Evolutionary conservation across 2,113 vertebrate genomes (phyloP).

Genomic region (Lagopus leucura): DNA sequence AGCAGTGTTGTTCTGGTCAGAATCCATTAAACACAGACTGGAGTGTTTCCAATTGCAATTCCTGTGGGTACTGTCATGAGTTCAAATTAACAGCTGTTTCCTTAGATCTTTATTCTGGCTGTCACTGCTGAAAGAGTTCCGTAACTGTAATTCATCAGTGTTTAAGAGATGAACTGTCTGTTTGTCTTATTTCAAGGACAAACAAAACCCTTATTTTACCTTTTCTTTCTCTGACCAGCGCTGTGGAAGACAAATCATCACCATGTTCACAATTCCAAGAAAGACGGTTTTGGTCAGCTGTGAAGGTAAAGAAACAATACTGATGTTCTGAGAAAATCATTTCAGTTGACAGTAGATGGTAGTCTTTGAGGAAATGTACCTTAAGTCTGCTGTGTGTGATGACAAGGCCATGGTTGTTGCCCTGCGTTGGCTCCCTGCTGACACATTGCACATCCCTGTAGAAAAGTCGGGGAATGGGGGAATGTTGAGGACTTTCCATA

Average conservation of each 20-base stretch:
- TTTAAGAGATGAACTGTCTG: neutral
- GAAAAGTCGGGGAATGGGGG: neutral
- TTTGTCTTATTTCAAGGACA: neutral
- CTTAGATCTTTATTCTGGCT: neutral
- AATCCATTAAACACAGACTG: neutral
- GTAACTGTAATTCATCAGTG: neutral
- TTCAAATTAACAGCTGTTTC: neutral
- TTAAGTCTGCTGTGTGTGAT: neutral
- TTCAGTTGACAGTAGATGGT: neutral
- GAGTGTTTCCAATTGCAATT: neutral
- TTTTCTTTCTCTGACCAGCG: constrained; percentile 64
- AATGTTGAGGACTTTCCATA: neutral
- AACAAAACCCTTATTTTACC: neutral
- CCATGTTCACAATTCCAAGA: constrained; percentile 85
- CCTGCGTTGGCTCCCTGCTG: neutral
- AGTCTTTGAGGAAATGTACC: neutral
- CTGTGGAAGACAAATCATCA: constrained; percentile 81
- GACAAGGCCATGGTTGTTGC: neutral
- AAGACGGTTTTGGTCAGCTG: constrained; percentile 86
- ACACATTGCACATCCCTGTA: neutral
- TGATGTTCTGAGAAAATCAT: neutral
- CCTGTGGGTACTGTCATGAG: neutral
- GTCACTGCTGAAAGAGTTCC: neutral
- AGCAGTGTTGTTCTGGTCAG: neutral
- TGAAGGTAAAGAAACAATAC: constrained; percentile 82